Evolutionary conservation across 2,888 invertebrate genomes (phyloP), one percentile per base, ranked within the genome.

Genomic region (Lepetodrilus schrolli): DNA sequence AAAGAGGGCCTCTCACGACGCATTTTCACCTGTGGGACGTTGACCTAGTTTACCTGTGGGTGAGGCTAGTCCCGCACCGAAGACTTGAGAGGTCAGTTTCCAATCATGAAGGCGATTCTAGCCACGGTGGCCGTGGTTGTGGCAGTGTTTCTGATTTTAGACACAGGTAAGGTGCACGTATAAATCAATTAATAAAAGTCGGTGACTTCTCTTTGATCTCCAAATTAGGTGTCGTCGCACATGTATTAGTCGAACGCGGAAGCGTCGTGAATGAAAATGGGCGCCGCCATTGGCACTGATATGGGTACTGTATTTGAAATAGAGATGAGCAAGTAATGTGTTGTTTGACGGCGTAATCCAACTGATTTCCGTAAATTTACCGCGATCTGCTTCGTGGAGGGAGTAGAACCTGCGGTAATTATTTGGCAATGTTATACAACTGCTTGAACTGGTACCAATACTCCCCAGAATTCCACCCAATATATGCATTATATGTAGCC

Each of bases 61-160:
- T 47, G 36, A 36, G 43, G 36, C 21, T 70, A 43, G 8, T 1
- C 17, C 58, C 58, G 58, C 58, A 58, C 26, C 8, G 17, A 58
- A 26, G 77, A 73, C 75, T 74, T 73, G 77, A 74, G 71, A 49
- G 43, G 65, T 66, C 47, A n/a, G n/a, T n/a, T n/a, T 70, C 20
- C 51, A 74, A 38, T 20, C 26, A 48, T 70, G 70, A 70, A 66
- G 70, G 76, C 74, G 70, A 82, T 82, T 78, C 80, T 80, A 77
- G 75, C 79, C 77, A 66, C 80, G 66, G 10, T 82, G 13, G 79
- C 75, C 72, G 65, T 75, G 49, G 23, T 78, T 58, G 74, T 81
- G 47, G 78, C 79, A 70, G 30, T 78, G 21, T 80, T 80, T 65
- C n/a, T 81, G 30, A 68, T 77, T 13, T 70, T 82, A 10, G 82